Evolutionary conservation across 2,888 invertebrate species (phyloP).

Genomic region (Lithophane leautieri): DNA sequence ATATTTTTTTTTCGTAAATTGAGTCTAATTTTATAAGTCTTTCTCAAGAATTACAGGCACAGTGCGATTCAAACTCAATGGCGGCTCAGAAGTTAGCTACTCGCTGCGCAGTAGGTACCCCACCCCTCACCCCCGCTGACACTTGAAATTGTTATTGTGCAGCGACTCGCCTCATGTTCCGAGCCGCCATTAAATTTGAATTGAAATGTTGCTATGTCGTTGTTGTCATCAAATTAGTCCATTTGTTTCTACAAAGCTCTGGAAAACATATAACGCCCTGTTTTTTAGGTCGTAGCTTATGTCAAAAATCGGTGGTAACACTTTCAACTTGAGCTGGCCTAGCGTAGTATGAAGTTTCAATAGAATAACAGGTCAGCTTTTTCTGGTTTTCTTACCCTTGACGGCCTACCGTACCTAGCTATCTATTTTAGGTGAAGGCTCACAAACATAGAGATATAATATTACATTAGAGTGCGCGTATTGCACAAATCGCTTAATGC

Average conservation of each 20-base stretch:
- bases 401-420: background rate
- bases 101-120: too few relatives aligned
- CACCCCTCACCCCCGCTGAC: too few relatives aligned
- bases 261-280: background rate
- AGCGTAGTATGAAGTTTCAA: background rate
- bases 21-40: background rate
- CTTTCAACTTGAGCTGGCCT: background rate
- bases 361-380: background rate
- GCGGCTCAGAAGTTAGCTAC: too few relatives aligned
- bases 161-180: too few relatives aligned
- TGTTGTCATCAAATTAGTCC: background rate
- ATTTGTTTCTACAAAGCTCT: conserved; percentile 5
- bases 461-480: too few relatives aligned
- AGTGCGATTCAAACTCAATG: too few relatives aligned
- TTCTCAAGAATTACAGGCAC: background rate
- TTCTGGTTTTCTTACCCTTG: background rate
- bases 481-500: too few relatives aligned
- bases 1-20: background rate
- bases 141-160: too few relatives aligned
- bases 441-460: too few relatives aligned
- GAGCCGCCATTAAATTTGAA: too few relatives aligned
- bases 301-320: background rate
- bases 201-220: too few relatives aligned
- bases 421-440: background rate
- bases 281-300: background rate